Base-by-base conservation (phyloP, 2,888 invertebrate species). In the Dioctria rufipes region DNA sequence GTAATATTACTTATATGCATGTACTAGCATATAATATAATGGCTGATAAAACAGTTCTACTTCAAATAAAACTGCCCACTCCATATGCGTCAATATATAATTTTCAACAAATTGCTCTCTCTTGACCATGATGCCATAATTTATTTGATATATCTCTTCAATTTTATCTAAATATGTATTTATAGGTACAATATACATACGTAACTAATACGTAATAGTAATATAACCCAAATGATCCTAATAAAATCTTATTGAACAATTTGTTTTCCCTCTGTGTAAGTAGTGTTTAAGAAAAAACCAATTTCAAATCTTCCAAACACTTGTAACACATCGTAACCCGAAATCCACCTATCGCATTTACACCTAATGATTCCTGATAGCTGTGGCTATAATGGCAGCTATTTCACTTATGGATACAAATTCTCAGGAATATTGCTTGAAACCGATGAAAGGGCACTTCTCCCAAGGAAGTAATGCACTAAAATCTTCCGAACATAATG, bases 391-490 rank as follows among this genome's bases (percentile, higher is more conserved):
- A 54, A 54, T 54, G 54, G 54, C 4, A 54, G 9, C 54, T 54
- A 54, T 54, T 54, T 54, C 11, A 54, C 54, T 54, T 54, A 54
- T 54, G 54, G 54, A 54, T 54, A 54, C 54, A 54, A 54, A 54
- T 54, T 54, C 54, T 11, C 54, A 4, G 54, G 54, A 54, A 54
- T 54, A 54, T 54, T 54, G 54, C 54, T n/a, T 54, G 9, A 46
- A 1, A 46, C 49, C 6, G 9, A 46, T 6, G 49, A 46, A 46
- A 46, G 49, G 25, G 49, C 49, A 46, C 6, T 9, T 46, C 11
- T n/a, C 54, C 4, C 6, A 11, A 54, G 54, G 54, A 54, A 54
- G 3, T 11, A n/a, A n/a, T 54, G 11, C 54, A 54, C 54, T 54
- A 4, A 54, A 54, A 54, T 54, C 11, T 46, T 54, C 11, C 54